Percentiles rank a stretch among this genome's conserved stretches.
Conservation (phyloP, 2,888 invertebrate genomes). For the Trissoscelio sp. region DNA sequence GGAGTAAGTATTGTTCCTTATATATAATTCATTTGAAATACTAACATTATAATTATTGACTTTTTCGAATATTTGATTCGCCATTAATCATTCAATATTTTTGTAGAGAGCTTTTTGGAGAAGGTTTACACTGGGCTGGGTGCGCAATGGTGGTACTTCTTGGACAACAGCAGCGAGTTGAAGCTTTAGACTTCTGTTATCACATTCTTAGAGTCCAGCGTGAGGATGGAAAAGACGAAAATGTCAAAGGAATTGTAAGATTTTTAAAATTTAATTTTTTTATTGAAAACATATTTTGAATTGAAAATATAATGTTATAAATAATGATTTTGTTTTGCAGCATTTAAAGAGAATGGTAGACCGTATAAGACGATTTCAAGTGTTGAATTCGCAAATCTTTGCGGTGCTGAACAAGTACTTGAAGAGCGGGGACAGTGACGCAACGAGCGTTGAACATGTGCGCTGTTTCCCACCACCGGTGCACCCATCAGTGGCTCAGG, state of each 20-base stretch:
- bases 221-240: conserved; percentile 97
- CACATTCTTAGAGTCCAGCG: conserved; percentile 97
- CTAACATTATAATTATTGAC: neutral
- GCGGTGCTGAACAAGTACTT: conserved; percentile 97
- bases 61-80: neutral
- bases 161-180: conserved; percentile 97
- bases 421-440: conserved; percentile 92
- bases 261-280: neutral
- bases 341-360: conserved; percentile 98
- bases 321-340: conserved; percentile 84
- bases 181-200: conserved; percentile 99
- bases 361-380: conserved; percentile 98
- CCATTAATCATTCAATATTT: neutral
- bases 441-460: conserved; percentile 96
- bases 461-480: conserved; percentile 98
- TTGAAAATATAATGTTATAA: neutral
- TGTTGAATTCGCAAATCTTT: conserved; percentile 98
- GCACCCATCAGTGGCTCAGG: conserved; percentile 89
- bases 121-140: conserved; percentile 99
- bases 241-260: conserved; percentile 97
- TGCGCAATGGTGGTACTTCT: conserved; percentile 97
- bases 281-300: neutral
- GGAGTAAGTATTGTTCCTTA: conserved; percentile 87
- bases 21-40: neutral
- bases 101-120: conserved; percentile 96